These are phyloP conservation scores for Archilochus colubris DNA, from an alignment of 2,113 vertebrate species.

Conservation along the genomic window DNA sequence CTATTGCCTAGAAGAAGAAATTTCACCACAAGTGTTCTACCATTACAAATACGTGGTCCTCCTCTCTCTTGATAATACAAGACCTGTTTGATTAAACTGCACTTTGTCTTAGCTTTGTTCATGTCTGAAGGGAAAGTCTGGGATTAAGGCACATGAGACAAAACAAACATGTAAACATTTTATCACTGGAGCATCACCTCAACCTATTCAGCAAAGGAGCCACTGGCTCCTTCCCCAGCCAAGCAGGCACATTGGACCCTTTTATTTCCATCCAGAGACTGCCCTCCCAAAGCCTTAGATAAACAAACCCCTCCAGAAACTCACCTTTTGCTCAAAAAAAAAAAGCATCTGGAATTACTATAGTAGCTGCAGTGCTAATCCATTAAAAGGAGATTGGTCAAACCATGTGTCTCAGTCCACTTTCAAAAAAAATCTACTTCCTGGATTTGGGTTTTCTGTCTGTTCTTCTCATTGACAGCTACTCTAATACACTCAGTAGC, in stretches of 20 bases:
- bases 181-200: not conserved
- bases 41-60: not conserved
- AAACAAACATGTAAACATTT: not conserved
- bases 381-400: not conserved
- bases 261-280: not conserved
- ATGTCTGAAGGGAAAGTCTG: not conserved
- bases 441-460: not conserved
- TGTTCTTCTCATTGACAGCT: not conserved
- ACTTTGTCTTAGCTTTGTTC: not conserved
- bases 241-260: not conserved
- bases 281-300: not conserved
- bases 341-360: not conserved
- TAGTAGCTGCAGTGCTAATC: not conserved
- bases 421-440: not conserved
- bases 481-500: not conserved
- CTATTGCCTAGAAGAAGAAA: not conserved
- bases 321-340: not conserved
- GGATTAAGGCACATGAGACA: not conserved
- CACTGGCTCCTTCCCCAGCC: not conserved
- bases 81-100: not conserved
- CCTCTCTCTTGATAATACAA: not conserved
- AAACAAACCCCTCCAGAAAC: not conserved
- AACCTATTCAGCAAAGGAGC: rapidly evolving
- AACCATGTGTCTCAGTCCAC: not conserved
- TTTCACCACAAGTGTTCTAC: not conserved